Evolutionary conservation across 53 echinoderm and acorn worm genomes (phyloP).

Genomic region (Apostichopus leukothele): DNA sequence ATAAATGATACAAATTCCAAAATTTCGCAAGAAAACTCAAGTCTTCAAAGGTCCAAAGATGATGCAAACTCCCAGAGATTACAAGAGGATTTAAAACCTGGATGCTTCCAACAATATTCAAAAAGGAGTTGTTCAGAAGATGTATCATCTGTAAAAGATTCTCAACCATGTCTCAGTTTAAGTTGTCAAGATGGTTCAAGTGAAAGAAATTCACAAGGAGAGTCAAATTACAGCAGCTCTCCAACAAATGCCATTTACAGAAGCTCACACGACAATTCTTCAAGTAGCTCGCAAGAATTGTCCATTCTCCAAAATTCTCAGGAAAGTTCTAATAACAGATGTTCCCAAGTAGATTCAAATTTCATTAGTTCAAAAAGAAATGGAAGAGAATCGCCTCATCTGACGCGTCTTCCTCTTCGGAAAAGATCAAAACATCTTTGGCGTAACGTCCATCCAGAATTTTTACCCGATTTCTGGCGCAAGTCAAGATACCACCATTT

Average conservation of each 20-base stretch:
- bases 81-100: too few relatives aligned
- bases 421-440: slow-evolving; percentile 40
- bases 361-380: not conserved
- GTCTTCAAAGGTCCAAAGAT: too few relatives aligned
- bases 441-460: slow-evolving; percentile 72
- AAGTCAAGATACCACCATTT: slow-evolving; percentile 91
- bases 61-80: too few relatives aligned
- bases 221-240: too few relatives aligned
- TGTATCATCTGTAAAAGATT: too few relatives aligned
- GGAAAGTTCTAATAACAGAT: not conserved
- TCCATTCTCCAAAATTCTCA: not conserved
- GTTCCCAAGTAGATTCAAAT: not conserved
- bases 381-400: not conserved
- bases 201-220: not conserved
- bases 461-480: slow-evolving; percentile 83
- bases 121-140: too few relatives aligned
- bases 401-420: not conserved
- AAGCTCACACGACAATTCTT: not conserved
- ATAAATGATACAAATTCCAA: too few relatives aligned
- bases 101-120: too few relatives aligned
- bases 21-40: too few relatives aligned
- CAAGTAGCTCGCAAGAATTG: not conserved
- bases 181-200: too few relatives aligned
- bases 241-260: too few relatives aligned
- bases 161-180: too few relatives aligned